These are phyloP conservation scores for Perizoma affinitatum DNA, from an alignment of 2,888 invertebrate genomes.

Conservation along the genomic window DNA sequence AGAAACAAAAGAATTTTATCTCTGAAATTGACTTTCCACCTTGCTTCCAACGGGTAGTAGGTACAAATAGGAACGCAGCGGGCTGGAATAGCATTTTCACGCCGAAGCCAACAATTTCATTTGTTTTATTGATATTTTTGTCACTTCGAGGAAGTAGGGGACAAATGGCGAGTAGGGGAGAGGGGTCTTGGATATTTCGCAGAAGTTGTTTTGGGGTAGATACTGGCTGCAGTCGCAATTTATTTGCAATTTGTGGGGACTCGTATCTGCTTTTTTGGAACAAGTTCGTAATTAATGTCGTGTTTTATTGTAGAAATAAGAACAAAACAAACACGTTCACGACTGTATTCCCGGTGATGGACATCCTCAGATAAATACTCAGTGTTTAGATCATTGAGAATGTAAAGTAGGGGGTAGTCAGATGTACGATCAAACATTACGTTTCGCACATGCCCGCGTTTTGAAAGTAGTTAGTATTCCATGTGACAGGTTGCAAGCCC, in stretches of 20 bases:
- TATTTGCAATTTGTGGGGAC: conserved; percentile 42
- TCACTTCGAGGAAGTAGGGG: conserved; percentile 40
- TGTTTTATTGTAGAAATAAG: too few species aligned
- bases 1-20: conserved; percentile 3
- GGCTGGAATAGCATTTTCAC: conserved; percentile 18
- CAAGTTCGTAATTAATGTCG: conserved; percentile 14
- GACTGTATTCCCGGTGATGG: too few species aligned
- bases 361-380: too few species aligned
- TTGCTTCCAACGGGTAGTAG: conserved; percentile 1
- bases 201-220: conserved; percentile 41
- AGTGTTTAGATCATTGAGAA: too few species aligned
- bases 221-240: conserved; percentile 52
- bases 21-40: conserved; percentile 2
- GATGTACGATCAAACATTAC: too few species aligned
- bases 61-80: conserved; percentile 8
- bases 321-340: too few species aligned
- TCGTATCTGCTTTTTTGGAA: conserved; percentile 25
- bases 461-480: too few species aligned
- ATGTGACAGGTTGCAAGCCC: too few species aligned
- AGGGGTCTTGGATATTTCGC: conserved; percentile 22
- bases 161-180: conserved; percentile 28
- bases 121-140: conserved; percentile 67
- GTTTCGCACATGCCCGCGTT: too few species aligned
- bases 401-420: too few species aligned
- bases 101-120: conserved; percentile 52